A percentile compares a stretch with the other conserved stretches of the same genome.
phyloP scores from a whole-genome alignment of 2,113 vertebrate species.

The Burhinus oedicnemus region DNA sequence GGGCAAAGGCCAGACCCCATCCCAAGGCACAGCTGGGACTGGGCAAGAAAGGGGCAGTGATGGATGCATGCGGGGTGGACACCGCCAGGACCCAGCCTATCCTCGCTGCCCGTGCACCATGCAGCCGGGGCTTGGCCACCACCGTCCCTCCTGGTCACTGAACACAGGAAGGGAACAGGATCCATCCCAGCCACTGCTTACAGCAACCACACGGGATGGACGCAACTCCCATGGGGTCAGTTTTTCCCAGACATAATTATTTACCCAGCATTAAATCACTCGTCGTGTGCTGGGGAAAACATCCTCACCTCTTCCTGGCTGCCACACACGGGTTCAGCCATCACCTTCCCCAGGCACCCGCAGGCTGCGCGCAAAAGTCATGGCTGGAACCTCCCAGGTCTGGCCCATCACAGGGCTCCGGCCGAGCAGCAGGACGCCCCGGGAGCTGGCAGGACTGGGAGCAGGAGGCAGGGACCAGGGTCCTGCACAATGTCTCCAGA shows the following conservation, averaged over 20 bases:
- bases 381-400: not conserved
- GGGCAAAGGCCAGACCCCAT: not conserved
- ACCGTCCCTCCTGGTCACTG: not conserved
- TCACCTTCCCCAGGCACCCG: not conserved
- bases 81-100: not conserved
- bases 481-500: not conserved
- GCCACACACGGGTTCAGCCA: not conserved
- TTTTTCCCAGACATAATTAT: not conserved
- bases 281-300: not conserved
- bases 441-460: not conserved
- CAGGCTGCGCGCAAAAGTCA: not conserved
- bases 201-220: not conserved
- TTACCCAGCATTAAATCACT: conserved; percentile 20
- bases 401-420: rapidly evolving
- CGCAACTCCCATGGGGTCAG: too few relatives aligned
- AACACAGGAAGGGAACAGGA: not conserved
- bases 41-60: not conserved
- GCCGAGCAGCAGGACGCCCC: rapidly evolving
- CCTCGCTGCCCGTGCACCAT: rapidly evolving
- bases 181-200: not conserved
- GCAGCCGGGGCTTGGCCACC: not conserved
- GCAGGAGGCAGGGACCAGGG: not conserved
- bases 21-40: not conserved
- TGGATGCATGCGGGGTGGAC: rapidly evolving
- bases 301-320: not conserved